Base-by-base conservation (phyloP, 2,113 vertebrate species). In the Microtus richardsoni region DNA sequence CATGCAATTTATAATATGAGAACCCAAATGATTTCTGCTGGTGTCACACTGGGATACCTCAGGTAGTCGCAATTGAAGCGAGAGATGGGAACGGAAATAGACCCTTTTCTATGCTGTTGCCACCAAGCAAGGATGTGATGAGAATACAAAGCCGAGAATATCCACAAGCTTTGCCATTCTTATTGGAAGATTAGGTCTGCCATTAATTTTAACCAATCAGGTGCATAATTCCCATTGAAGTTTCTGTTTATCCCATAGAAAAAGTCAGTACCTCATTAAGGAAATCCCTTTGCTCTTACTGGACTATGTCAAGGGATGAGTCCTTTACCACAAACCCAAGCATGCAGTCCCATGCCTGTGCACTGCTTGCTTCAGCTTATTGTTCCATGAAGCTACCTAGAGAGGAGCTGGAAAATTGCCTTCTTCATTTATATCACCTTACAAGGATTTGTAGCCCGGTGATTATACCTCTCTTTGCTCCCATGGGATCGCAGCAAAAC, bases 371-470 rank as follows among this genome's bases (percentile, higher is more conserved):
- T 91, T 96, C 83, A 94, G 95, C 80, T 96, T 96, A 97, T 60
- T 94, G 95, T 95, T 97, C 93, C 95, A 96, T 89, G 95, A 96
- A 97, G 96, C 93, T 91, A 95, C 97, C 78, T 95, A 93, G 91
- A 95, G 95, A 96, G 95, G 97, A 97, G 95, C 95, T 87, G 91
- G 97, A 87, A 97, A 97, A 97, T 88, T 94, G 95, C 93, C 95
- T 93, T 96, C 93, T 94, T 88, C 93, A 92, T 93, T 96, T 96
- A 89, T 97, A 95, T 91, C 95, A 96, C 90, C 95, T 95, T 91
- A 47, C 47, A 89, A 91, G 86, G 79, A 96, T 89, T 88, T 95
- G 96, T 93, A 95, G 89, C 30, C 82, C 93, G 70, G 82, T 84
- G 95, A 97, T 97, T 89, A 84, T 95, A 97, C 97, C 97, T 96